Evolutionary conservation across 2,888 invertebrate genomes (phyloP).

Genomic region (Oithona nana): DNA sequence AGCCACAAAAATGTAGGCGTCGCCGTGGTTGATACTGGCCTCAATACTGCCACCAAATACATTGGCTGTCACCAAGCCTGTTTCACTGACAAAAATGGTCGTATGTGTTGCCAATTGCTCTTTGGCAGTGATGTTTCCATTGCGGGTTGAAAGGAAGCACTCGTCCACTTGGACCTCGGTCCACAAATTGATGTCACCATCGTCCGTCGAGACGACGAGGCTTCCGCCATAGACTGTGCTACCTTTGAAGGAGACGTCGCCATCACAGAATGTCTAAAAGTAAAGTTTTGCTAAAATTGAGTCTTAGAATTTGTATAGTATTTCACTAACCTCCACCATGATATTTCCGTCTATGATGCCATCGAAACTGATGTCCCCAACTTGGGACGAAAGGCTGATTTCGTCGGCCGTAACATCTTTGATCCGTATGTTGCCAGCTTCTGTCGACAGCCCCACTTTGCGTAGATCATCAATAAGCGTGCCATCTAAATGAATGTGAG

Average conservation of each 20-base stretch:
- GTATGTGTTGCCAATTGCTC: not conserved
- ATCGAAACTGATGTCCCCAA: slow-evolving; percentile 8
- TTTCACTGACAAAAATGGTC: slow-evolving; percentile 3
- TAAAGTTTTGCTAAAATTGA: too few species aligned
- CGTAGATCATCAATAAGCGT: not conserved
- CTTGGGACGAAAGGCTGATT: not conserved
- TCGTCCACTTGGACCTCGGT: not conserved
- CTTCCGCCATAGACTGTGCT: not conserved
- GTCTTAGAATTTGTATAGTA: too few species aligned
- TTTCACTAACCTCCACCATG: too few species aligned
- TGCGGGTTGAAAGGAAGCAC: slow-evolving; percentile 1
- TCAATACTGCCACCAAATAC: not conserved
- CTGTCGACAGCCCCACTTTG: not conserved
- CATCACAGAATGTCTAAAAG: slow-evolving; percentile 4
- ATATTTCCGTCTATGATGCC: slow-evolving; percentile 9
- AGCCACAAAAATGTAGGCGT: not conserved
- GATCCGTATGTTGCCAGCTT: slow-evolving; percentile 2
- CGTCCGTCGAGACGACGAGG: not conserved
- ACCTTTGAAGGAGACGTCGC: not conserved
- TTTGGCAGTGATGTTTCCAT: not conserved
- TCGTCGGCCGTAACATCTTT: not conserved
- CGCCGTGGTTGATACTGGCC: not conserved
- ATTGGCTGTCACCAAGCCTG: not conserved
- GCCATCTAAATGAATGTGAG: slow-evolving; percentile 2
- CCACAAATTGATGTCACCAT: slow-evolving; percentile 7